Percentiles rank a stretch among this genome's conserved stretches.
Evolutionary conservation across 1,140 invertebrate species (phyloP).

Genomic region (Luehdorfia chinensis): DNA sequence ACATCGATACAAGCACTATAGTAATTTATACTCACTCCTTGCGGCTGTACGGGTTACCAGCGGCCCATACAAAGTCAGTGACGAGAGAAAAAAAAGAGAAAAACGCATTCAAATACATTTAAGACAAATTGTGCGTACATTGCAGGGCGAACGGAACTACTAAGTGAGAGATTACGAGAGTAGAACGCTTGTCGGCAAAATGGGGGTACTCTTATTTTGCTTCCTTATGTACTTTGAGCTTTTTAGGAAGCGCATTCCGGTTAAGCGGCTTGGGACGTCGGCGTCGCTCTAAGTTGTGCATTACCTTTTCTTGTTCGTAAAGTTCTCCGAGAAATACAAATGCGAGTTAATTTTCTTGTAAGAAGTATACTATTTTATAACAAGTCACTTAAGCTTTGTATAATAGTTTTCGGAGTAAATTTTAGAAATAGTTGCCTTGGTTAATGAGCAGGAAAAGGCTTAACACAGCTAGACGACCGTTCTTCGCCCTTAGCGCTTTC

Average conservation of each 20-base stretch:
- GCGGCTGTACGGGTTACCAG: slow-evolving; percentile 77
- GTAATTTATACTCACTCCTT: slow-evolving; percentile 77
- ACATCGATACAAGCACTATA: slow-evolving; percentile 74
- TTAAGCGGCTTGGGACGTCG: slow-evolving; percentile 63
- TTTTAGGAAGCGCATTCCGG: slow-evolving; percentile 63
- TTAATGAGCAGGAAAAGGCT: slow-evolving; percentile 51
- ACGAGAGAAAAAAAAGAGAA: slow-evolving; percentile 77
- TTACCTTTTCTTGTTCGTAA: slow-evolving; percentile 60
- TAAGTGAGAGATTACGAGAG: slow-evolving; percentile 76
- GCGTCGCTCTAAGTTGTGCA: slow-evolving; percentile 51
- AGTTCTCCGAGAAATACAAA: slow-evolving; percentile 31
- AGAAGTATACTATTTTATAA: too few relatives aligned
- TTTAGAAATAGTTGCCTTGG: too few relatives aligned
- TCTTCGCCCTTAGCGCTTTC: slow-evolving; percentile 43
- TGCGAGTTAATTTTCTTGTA: slow-evolving; percentile 32
- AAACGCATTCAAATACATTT: slow-evolving; percentile 79
- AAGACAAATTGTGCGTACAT: slow-evolving; percentile 77
- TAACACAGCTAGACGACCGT: slow-evolving; percentile 28
- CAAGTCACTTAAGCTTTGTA: too few relatives aligned
- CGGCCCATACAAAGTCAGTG: slow-evolving; percentile 78
- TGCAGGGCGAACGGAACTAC: slow-evolving; percentile 77
- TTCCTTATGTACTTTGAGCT: slow-evolving; percentile 69
- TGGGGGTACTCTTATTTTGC: slow-evolving; percentile 63
- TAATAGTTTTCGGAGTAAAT: too few relatives aligned
- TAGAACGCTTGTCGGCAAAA: slow-evolving; percentile 71